These are phyloP conservation scores for Morpho achilles DNA, from an alignment of 2,888 invertebrate species.

Conservation along the genomic window DNA sequence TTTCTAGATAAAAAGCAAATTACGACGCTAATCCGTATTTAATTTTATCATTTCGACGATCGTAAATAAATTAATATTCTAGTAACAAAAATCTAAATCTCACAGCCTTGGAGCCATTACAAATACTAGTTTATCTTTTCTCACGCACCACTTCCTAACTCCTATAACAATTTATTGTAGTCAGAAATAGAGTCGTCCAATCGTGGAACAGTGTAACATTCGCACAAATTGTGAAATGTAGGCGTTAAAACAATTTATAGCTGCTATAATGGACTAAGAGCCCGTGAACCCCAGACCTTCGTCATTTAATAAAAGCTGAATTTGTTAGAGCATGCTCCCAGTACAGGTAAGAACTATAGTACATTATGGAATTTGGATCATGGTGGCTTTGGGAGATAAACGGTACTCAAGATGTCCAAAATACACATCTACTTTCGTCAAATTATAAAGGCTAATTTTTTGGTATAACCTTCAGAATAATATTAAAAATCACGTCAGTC, in stretches of 20 bases:
- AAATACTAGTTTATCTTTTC: conserved; percentile 39
- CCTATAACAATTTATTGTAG: conserved; percentile 28
- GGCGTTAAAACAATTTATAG: conserved; percentile 12
- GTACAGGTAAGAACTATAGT: too few species aligned
- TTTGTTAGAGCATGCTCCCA: too few species aligned
- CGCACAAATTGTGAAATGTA: conserved; percentile 18
- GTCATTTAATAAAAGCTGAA: too few species aligned
- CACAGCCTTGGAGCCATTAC: conserved; percentile 47
- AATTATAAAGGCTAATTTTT: too few species aligned
- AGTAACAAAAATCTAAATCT: conserved; percentile 41
- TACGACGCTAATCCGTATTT: conserved; percentile 5
- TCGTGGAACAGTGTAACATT: conserved; percentile 14
- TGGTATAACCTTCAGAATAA: too few species aligned
- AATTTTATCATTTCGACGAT: conserved; percentile 26
- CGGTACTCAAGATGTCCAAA: too few species aligned
- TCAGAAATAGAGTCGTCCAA: conserved; percentile 32
- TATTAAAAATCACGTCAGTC: too few species aligned
- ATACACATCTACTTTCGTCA: too few species aligned
- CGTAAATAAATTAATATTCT: conserved; percentile 44
- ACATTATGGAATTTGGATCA: too few species aligned
- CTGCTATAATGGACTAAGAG: too few species aligned
- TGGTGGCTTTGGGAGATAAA: too few species aligned
- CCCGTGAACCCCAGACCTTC: too few species aligned
- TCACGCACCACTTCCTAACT: conserved; percentile 46
- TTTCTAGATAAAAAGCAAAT: conserved; percentile 9